Percentiles rank a stretch among this genome's conserved stretches.
Evolutionary conservation across 2,888 invertebrate species (phyloP).

Genomic region (Metallyticus violacea): DNA sequence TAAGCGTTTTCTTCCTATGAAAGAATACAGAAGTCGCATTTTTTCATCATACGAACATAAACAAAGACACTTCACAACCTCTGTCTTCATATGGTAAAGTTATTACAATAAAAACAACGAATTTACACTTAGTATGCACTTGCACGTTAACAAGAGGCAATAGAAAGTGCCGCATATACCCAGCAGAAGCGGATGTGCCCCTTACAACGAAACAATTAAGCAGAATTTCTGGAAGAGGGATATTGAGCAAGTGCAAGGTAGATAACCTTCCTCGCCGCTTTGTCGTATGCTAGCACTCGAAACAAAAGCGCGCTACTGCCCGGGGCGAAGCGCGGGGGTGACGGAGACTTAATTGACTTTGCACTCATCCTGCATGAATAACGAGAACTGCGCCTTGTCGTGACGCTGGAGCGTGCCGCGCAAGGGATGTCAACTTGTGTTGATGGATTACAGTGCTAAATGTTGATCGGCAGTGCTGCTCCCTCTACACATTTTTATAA

Average conservation of each 20-base stretch:
- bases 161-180: background rate
- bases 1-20: too few species aligned
- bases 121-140: background rate
- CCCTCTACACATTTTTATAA: too few species aligned
- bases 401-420: too few species aligned
- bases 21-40: too few species aligned
- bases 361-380: background rate
- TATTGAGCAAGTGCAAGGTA: background rate
- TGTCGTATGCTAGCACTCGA: too few species aligned
- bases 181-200: background rate
- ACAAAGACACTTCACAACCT: too few species aligned
- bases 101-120: background rate
- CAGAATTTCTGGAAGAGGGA: background rate
- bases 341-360: background rate
- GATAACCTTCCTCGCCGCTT: background rate
- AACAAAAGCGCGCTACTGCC: background rate
- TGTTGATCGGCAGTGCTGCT: background rate
- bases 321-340: background rate
- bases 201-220: background rate
- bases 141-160: background rate
- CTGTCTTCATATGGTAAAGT: too few species aligned
- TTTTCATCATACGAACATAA: too few species aligned
- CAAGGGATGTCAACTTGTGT: background rate
- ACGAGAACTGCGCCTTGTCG: background rate
- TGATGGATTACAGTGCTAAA: background rate